Evolutionary conservation across 2,113 vertebrate species (phyloP), one percentile per base, ranked within the genome.

Genomic region (Accipiter virgatus): DNA sequence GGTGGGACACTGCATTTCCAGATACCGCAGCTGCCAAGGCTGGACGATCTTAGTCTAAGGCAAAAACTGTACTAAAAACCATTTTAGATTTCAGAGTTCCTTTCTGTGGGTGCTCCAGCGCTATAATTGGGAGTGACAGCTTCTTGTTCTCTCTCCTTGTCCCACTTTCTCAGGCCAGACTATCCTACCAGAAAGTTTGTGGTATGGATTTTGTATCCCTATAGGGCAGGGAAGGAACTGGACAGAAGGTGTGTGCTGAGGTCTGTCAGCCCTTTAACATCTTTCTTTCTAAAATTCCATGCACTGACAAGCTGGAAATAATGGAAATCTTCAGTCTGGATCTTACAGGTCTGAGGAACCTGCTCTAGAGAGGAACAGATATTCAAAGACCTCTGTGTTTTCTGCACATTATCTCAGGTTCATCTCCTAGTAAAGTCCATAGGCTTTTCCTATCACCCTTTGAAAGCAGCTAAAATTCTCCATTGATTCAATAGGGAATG

Each of bases 201-300:
- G 13, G 16, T 27, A 34, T n/a, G 14, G 34, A n/a, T 77, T 94
- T 62, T 73, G 1, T 62, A 70, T 16, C 11, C 4, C 8, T 45
- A 7, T 20, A 47, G 32, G 10, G 26, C 43, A 66, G 9, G 8
- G 43, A 81, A 92, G 52, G 66, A 74, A 66, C 15, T 72, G 38
- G 7, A 42, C 38, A 62, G 34, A 73, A 74, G 4, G 12, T 20
- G 20, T 26, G 8, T 63, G 32, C 16, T 50, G 42, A 88, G 8
- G 3, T 10, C 10, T 40, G 19, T 48, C 13, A 12, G 6, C 4
- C 0, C 7, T 93, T 74, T 45, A 59, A 2, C 7, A 67, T 66
- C 42, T 36, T 85, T 56, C 45, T 61, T 79, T 77, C 50, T 56
- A 47, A 9, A 58, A 52, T 3, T n/a, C 21, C 9, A 16, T 55